Evolutionary conservation across 1,140 invertebrate genomes (phyloP).

Genomic region (Drosophila nigromelanica): DNA sequence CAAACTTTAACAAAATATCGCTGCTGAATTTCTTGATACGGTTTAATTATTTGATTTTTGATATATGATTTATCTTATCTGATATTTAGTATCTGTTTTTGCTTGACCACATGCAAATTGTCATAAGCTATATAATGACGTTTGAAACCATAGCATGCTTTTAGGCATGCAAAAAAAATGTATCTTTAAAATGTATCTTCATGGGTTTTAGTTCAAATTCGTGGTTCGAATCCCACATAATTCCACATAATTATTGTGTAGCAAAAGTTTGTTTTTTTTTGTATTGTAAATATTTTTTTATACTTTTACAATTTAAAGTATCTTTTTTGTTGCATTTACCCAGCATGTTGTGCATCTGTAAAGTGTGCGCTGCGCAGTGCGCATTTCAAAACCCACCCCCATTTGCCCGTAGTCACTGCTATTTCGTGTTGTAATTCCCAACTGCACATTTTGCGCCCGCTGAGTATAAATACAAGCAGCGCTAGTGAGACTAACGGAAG

Average conservation of each 20-base stretch:
- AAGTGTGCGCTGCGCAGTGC: neutral
- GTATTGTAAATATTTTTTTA: neutral
- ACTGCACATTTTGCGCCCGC: constrained; percentile 30
- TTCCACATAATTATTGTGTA: too few relatives aligned
- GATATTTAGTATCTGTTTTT: neutral
- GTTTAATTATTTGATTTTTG: too few relatives aligned
- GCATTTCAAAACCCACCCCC: constrained; percentile 23
- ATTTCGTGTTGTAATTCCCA: constrained; percentile 57
- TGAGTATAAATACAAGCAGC: constrained; percentile 47
- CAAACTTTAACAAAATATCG: too few relatives aligned
- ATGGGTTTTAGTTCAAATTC: neutral
- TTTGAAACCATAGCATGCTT: constrained; percentile 21
- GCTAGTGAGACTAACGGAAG: constrained; percentile 33
- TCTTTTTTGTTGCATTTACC: too few relatives aligned
- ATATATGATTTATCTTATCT: neutral
- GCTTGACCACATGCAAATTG: neutral
- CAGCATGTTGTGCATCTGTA: neutral
- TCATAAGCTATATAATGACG: neutral
- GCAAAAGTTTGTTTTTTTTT: neutral
- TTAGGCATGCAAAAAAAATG: constrained; percentile 10
- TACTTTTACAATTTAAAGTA: too few relatives aligned
- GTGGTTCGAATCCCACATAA: constrained; percentile 5
- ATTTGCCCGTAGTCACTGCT: neutral
- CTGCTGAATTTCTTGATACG: too few relatives aligned
- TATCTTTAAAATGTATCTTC: neutral